Base-by-base conservation (phyloP, 2,888 invertebrate species). In the Macroteleia sp. region DNA sequence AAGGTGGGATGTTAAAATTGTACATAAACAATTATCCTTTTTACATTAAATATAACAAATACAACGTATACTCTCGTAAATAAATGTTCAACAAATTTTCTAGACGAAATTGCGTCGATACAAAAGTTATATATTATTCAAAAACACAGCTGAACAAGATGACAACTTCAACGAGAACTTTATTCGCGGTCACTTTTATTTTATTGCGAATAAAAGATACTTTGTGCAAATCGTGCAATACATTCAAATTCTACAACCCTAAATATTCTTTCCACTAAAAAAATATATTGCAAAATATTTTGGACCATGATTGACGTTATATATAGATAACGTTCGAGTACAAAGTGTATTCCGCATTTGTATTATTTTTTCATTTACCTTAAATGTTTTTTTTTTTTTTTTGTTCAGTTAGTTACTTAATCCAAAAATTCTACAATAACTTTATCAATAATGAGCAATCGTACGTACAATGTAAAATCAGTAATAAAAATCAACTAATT, bases 231-330 rank as follows among this genome's bases (percentile, higher is more conserved):
- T 30, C 32, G 64, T 76, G 76, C 64, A 64, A 52, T 77, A 56
- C 59, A 67, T 82, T 82, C 73, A 80, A 81, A 80, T 77, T 75
- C 73, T 71, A 81, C 73, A 75, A 71, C 74, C 75, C 79, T 73
- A 77, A 77, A 77, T 77, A 57, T 79, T 77, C 75, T 54, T 44
- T 78, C 77, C 67, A 81, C 81, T 83, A 83, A 84, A 84, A 85
- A 85, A 83, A 83, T 84, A 85, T 84, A 80, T 84, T 84, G 84
- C 83, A 83, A 85, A 84, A 85, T 85, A 83, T 83, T 83, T 82
- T 82, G 78, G 81, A 80, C 79, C 82, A 81, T 79, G 79, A 77
- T 83, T 78, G 76, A 79, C 59, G 32, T 34, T 39, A 57, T 76
- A 52, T 79, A 59, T 74, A 69, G 70, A 80, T 74, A 82, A 77